Evolutionary conservation across 2,888 invertebrate genomes (phyloP), one percentile per base, ranked within the genome.

Genomic region (Tholera decimalis): DNA sequence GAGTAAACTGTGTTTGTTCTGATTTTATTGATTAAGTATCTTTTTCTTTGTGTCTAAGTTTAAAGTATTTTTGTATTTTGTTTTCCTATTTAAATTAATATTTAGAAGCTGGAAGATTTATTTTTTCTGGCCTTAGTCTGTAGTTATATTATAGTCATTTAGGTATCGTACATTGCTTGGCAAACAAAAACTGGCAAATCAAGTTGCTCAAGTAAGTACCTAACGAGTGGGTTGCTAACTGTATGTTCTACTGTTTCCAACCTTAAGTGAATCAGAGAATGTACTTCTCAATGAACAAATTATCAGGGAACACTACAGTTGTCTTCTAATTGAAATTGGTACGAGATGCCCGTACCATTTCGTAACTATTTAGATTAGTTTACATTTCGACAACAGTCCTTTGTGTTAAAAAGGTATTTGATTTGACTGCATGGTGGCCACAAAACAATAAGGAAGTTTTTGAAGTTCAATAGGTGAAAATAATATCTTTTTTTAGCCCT

Each of bases 141-240:
- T n/a, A n/a, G n/a, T n/a, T n/a, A n/a, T n/a, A n/a, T n/a, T n/a
- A n/a, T n/a, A n/a, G n/a, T n/a, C n/a, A n/a, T n/a, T n/a, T n/a
- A n/a, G n/a, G n/a, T n/a, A n/a, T n/a, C n/a, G n/a, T n/a, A n/a
- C n/a, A n/a, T n/a, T n/a, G n/a, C n/a, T n/a, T n/a, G n/a, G n/a
- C n/a, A 71, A 62, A 74, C 64, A 62, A 83, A n/a, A 84, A 85
- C 81, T 82, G 75, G 63, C 70, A 80, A 85, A 85, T 80, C 65
- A 79, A 86, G 79, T 84, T 84, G 79, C 59, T 61, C 54, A 75
- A 83, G 82, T 85, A 82, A 60, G 73, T 68, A 57, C 56, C 71
- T 85, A 86, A 85, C 85, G 71, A 83, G 84, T 77, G 65, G 83
- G 81, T 82, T 73, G 33, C 69, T 77, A 87, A 88, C 83, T 86